Conservation (phyloP, 2,888 invertebrate genomes). For the Cyclophora punctaria region DNA sequence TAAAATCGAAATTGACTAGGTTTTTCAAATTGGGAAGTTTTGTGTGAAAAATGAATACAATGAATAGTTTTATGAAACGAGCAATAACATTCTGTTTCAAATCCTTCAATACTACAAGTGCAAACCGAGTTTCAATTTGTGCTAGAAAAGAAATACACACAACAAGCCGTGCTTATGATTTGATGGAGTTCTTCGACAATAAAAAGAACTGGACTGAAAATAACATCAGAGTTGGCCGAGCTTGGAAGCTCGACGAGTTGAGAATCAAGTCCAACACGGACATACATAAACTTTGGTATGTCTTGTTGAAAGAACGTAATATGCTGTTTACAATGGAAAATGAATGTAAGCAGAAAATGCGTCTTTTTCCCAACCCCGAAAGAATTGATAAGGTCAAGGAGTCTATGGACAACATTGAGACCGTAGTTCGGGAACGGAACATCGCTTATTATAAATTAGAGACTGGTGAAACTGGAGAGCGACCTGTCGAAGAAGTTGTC, state of each 20-base stretch:
- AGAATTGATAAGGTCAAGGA: conserved; percentile 94
- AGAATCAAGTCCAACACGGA: conserved; percentile 96
- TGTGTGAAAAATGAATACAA: conserved; percentile 24
- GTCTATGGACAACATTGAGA: conserved; percentile 95
- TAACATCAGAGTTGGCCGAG: conserved; percentile 86
- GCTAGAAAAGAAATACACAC: conserved; percentile 36
- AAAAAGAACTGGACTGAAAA: conserved; percentile 87
- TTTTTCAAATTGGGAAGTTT: too few species aligned
- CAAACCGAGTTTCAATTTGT: too few species aligned
- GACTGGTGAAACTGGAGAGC: conserved; percentile 89
- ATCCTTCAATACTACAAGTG: conserved; percentile 27
- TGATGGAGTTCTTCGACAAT: conserved; percentile 94
- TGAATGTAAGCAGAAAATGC: conserved; percentile 78
- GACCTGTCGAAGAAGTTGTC: conserved; percentile 76
- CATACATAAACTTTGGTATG: conserved; percentile 96
- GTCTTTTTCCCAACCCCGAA: conserved; percentile 92
- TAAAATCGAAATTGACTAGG: too few species aligned
- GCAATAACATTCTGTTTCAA: conserved; percentile 27
- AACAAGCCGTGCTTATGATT: conserved; percentile 54
- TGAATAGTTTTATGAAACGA: conserved; percentile 30
- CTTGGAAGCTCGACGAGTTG: conserved; percentile 93
- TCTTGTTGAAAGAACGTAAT: conserved; percentile 94
- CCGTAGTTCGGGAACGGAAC: conserved; percentile 93
- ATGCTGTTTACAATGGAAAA: conserved; percentile 98
- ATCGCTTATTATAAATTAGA: conserved; percentile 91